Percentiles rank a stretch among this genome's conserved stretches.
Evolutionary conservation across 2,797 vertebrate species (phyloP).

Genomic region (Potorous gilbertii): DNA sequence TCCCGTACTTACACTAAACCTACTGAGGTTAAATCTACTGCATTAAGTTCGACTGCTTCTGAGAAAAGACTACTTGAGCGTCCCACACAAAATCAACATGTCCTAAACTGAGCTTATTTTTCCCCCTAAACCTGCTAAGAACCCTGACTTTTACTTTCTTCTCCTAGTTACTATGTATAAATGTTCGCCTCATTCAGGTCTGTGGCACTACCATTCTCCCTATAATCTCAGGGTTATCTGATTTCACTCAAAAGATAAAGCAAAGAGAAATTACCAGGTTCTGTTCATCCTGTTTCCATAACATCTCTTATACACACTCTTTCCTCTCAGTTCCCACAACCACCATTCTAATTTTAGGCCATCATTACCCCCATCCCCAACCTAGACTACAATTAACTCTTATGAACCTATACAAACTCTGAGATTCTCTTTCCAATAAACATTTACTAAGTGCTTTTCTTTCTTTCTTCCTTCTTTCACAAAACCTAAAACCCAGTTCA

Average conservation of each 20-base stretch:
- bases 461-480: no score
- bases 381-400: background rate
- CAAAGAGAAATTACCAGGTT: background rate
- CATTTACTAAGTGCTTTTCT: background rate
- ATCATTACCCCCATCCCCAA: background rate
- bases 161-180: background rate
- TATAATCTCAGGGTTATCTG: background rate
- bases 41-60: background rate
- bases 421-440: background rate
- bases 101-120: background rate
- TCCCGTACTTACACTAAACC: background rate
- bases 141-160: background rate
- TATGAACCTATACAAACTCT: background rate
- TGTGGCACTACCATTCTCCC: background rate
- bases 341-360: background rate
- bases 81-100: background rate
- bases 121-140: background rate
- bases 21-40: background rate
- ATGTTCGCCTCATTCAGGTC: background rate
- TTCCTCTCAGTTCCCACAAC: background rate
- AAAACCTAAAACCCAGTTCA: no score
- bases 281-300: background rate
- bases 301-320: background rate
- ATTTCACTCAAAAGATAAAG: background rate
- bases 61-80: background rate